phyloP scores from a whole-genome alignment of 2,797 vertebrate genomes.

The Pseudochromis fuscus region DNA sequence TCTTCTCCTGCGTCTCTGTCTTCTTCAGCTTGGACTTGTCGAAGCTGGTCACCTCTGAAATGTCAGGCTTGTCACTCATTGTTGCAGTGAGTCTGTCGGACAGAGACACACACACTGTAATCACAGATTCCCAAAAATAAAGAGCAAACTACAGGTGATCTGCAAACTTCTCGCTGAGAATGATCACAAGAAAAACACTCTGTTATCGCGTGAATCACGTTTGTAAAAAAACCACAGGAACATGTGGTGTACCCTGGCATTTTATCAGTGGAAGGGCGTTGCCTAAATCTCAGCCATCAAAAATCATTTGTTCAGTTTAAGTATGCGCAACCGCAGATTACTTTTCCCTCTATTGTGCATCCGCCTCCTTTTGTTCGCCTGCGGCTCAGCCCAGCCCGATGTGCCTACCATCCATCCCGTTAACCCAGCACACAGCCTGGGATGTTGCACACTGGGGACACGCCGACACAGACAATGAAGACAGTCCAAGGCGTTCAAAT shows the following conservation, averaged over 20 bases:
- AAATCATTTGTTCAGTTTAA: conserved; percentile 14
- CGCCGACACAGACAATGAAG: conserved; percentile 65
- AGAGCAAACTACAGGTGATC: neutral
- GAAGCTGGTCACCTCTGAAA: conserved; percentile 83
- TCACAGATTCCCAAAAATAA: no score
- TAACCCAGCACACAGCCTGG: conserved; percentile 55
- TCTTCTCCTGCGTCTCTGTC: conserved; percentile 90
- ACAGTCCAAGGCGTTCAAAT: conserved; percentile 60
- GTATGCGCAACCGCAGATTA: conserved; percentile 45
- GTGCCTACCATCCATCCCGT: conserved; percentile 49
- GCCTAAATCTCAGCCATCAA: conserved; percentile 57
- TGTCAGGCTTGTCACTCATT: conserved; percentile 86
- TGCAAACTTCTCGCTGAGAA: neutral
- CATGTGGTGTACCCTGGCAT: conserved; percentile 4
- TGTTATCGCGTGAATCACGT: no score
- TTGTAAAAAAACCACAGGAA: neutral
- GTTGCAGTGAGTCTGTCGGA: conserved; percentile 73
- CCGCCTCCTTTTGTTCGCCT: conserved; percentile 78
- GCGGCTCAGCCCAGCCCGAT: conserved; percentile 40
- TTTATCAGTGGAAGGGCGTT: conserved; percentile 66
- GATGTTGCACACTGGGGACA: conserved; percentile 51
- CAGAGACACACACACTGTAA: no score
- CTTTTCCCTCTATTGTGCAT: conserved; percentile 28
- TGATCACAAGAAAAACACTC: no score
- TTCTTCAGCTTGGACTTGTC: conserved; percentile 88